A percentile compares a stretch with the other conserved stretches of the same genome.
Conservation (phyloP, 2,888 invertebrate genomes). For the Zhengitettix transpicula region DNA sequence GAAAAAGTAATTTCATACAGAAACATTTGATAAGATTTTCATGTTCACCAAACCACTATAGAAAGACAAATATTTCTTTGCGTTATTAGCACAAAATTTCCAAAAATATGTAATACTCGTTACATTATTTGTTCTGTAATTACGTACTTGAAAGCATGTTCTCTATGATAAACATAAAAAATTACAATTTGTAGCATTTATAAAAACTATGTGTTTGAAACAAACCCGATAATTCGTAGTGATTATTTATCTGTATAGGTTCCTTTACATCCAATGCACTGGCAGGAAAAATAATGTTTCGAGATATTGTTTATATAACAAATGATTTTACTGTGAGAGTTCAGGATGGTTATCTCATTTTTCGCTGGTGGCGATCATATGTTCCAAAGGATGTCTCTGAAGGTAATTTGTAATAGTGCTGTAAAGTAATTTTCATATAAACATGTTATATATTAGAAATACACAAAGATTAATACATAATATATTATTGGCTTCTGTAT, state of each 20-base stretch:
- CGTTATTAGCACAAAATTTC: no score
- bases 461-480: background rate
- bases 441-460: background rate
- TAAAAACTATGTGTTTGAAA: background rate
- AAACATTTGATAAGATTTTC: no score
- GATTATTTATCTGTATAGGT: conserved; percentile 35
- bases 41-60: no score
- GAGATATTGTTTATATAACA: conserved; percentile 85
- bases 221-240: background rate
- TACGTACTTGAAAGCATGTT: background rate
- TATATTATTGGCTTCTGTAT: background rate
- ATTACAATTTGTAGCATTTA: background rate
- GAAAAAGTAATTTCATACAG: no score
- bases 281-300: conserved; percentile 96
- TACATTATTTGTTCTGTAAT: no score
- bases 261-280: conserved; percentile 90
- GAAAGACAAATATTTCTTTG: no score
- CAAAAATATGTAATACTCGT: no score
- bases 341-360: conserved; percentile 94
- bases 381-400: conserved; percentile 89
- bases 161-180: background rate
- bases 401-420: conserved; percentile 42
- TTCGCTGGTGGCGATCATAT: conserved; percentile 95
- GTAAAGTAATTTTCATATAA: conserved; percentile 1
- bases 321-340: conserved; percentile 84